These are phyloP conservation scores for Herpailurus yagouaroundi DNA, from an alignment of 2,113 vertebrate species.

Conservation along the genomic window DNA sequence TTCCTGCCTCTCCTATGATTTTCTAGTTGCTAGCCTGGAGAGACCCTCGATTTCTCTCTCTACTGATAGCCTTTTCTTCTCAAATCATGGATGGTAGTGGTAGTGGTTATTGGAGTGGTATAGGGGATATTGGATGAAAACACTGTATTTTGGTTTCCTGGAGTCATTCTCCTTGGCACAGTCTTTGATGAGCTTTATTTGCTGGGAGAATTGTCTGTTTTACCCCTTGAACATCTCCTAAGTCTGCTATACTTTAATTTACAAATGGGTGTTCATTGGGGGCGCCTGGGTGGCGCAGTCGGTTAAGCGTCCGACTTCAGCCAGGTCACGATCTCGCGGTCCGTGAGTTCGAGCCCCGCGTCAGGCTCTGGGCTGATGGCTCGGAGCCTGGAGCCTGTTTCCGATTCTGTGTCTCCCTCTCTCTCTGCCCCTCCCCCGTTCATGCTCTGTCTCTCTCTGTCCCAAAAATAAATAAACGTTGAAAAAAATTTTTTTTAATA, in stretches of 20 bases:
- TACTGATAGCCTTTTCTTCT: not conserved
- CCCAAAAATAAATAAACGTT: too few species aligned
- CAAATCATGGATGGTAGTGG: not conserved
- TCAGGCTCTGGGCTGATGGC: too few species aligned
- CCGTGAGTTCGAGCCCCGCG: too few species aligned
- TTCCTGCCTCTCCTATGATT: not conserved
- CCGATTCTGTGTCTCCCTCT: too few species aligned
- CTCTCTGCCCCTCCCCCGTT: too few species aligned
- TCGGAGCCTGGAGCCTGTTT: too few species aligned
- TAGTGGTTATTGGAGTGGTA: not conserved
- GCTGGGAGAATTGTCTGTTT: not conserved
- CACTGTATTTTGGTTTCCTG: not conserved
- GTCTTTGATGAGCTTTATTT: not conserved
- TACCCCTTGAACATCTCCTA: not conserved
- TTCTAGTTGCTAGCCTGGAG: not conserved
- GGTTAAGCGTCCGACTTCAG: too few species aligned
- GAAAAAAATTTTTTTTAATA: too few species aligned
- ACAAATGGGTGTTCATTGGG: not conserved
- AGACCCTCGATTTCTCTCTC: not conserved
- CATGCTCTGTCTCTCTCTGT: too few species aligned
- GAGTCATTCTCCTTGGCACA: not conserved
- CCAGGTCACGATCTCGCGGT: too few species aligned
- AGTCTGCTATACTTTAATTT: not conserved
- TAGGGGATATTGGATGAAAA: not conserved
- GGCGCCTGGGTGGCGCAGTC: too few species aligned